Evolutionary conservation across 2,797 vertebrate genomes (phyloP), one percentile per base, ranked within the genome.

Genomic region (Heteromormyrus szaboi): DNA sequence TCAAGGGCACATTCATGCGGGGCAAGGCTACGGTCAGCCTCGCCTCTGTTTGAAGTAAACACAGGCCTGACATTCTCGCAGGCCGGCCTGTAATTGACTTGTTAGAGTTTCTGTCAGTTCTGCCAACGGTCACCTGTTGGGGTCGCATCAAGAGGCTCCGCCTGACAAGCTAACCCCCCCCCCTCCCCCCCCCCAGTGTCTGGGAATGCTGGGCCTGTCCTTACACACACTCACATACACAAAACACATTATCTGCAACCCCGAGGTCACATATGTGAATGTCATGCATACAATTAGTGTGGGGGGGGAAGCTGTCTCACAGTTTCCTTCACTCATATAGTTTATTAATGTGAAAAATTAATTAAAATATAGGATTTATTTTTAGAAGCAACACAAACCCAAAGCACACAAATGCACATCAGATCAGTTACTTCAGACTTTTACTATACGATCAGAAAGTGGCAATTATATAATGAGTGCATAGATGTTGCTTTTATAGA

Each of bases 31-130:
- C 50, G 12, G 59, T 22, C 6, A 72, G 44, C 41, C 54, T 54
- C 25, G 44, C 76, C 84, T 2, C 62, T 11, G 41, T 88, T 79
- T 48, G 46, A 25, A 90, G 51, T 50, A 46, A 53, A 85, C 44
- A 22, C 72, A 46, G 79, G 41, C 41, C 33, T 91, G 90, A 90
- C 88, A 90, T 65, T 91, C 90, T 88, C 81, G 85, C 89, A 59
- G 86, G 79, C 76, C 17, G 86, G 53, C 17, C 87, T 89, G 22
- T 88, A 91, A 91, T 89, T 91, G 91, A 90, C 89, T 91, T 86
- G 88, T 92, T 91, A 90, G 62, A 89, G 88, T 88, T 89, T 53
- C 50, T 91, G 88, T 88, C 90, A 87, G 89, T 89, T 88, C 19
- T 87, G 79, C 88, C 86, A 86, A 22, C 68, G 51, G 62, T 90